Conservation (phyloP, 2,888 invertebrate genomes). For the Drosophila melanocephala region DNA sequence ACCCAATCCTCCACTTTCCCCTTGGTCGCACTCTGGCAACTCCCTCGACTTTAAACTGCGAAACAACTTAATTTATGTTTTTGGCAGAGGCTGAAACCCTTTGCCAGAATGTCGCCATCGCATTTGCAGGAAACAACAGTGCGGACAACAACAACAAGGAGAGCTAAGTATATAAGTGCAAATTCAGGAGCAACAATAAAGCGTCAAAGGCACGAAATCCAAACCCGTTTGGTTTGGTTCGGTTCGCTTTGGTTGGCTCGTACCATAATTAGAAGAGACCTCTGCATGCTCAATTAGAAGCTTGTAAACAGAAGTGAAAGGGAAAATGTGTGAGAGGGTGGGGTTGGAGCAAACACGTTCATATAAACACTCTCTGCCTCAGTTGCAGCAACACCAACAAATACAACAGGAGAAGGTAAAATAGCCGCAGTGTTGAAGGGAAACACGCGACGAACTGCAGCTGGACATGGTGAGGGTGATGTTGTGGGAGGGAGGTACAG, state of each 20-base stretch:
- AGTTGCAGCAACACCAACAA: slow-evolving; percentile 25
- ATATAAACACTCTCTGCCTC: slow-evolving; percentile 49
- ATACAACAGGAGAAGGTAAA: slow-evolving; percentile 21
- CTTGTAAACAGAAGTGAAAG: slow-evolving; percentile 55
- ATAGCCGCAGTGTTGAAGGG: slow-evolving; percentile 46
- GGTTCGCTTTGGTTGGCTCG: slow-evolving; percentile 34
- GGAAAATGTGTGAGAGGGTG: not conserved
- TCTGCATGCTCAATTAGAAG: slow-evolving; percentile 79
- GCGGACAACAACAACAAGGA: slow-evolving; percentile 17
- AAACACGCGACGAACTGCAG: slow-evolving; percentile 68
- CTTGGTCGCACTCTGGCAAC: slow-evolving; percentile 13
- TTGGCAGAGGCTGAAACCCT: slow-evolving; percentile 49
- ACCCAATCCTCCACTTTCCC: not conserved
- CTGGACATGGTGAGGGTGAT: not conserved
- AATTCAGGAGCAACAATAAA: slow-evolving; percentile 54
- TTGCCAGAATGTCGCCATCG: slow-evolving; percentile 74
- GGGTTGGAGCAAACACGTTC: slow-evolving; percentile 35
- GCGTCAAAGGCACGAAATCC: slow-evolving; percentile 67
- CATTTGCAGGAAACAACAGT: slow-evolving; percentile 51
- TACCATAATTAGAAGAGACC: slow-evolving; percentile 77
- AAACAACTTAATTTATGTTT: slow-evolving; percentile 79
- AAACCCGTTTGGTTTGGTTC: slow-evolving; percentile 50
- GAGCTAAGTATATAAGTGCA: slow-evolving; percentile 31
- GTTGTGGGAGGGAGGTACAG: not conserved
- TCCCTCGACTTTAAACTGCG: slow-evolving; percentile 57